Evolutionary conservation across 2,797 vertebrate species (phyloP).

Genomic region (Buceros bicornis): DNA sequence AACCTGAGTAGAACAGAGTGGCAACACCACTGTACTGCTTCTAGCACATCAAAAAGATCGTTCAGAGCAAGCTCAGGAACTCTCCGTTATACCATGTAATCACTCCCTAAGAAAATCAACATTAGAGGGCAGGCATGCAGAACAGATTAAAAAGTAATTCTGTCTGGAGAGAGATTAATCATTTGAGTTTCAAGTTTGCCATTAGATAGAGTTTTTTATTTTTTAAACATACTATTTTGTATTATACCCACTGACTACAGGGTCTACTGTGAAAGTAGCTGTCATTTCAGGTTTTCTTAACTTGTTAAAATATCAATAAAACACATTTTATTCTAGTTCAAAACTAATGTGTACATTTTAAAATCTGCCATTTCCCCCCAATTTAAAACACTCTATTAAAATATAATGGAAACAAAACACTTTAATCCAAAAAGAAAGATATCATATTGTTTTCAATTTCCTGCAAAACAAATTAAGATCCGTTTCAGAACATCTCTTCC

Average conservation of each 20-base stretch:
- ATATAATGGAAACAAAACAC: background rate
- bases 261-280: background rate
- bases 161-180: background rate
- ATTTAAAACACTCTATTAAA: background rate
- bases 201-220: background rate
- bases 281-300: background rate
- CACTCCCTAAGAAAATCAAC: background rate
- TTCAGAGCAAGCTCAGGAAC: background rate
- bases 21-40: background rate
- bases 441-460: background rate
- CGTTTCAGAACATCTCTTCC: background rate
- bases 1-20: background rate
- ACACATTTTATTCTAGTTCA: background rate
- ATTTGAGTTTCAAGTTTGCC: background rate
- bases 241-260: background rate
- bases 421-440: background rate
- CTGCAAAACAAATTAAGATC: background rate
- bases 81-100: background rate
- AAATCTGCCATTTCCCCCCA: background rate
- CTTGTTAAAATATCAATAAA: background rate
- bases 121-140: background rate
- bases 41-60: background rate
- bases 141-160: constrained; percentile 25
- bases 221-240: background rate
- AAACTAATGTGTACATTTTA: background rate